Base-by-base conservation (phyloP, 2,888 invertebrate genomes). In the Tinea semifulvella region DNA sequence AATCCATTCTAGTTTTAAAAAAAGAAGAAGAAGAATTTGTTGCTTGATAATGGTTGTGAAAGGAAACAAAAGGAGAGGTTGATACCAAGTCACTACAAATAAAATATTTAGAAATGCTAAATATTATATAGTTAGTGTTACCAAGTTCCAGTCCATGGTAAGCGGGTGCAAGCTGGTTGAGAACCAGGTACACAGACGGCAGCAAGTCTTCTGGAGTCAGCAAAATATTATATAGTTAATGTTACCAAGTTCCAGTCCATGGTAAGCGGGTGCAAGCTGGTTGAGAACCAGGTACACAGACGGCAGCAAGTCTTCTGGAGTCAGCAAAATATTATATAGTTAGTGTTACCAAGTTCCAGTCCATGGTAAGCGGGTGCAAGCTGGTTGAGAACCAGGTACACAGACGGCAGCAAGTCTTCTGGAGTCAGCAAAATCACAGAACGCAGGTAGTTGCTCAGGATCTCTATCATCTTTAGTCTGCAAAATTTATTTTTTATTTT, bases 281-380 rank as follows among this genome's bases (percentile, higher is more conserved):
- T 99, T 99, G n/a, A 98, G 83, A 58, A 96, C 96, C 52, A 99
- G 75, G 69, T 99, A 98, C 13, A 99, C 86, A 55, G 94, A 94
- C 0, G 92, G 88, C 45, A 96, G 63, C 48, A 99, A 79, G 69
- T 99, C 98, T n/a, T 90, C 85, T 0, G 97, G 96, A 13, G 90
- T 92, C 35, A 96, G 75, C 3, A 88, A 85, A 18, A 96, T 91
- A n/a, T n/a, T n/a, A n/a, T n/a, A n/a, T n/a, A 22, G 8, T 7
- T 7, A 5, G 22, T 22, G 22, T 64, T 62, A 77, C 96, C 98
- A 69, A 81, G 53, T 50, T 81, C 82, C 49, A 82, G 47, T 40
- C 72, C 69, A 17, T 96, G 94, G 65, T 97, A 98, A 0, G 97
- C 94, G 0, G 99, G 98, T 1, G 95, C 98, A 36, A 99, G 76